These are phyloP conservation scores for Drosophila kokeensis DNA, from an alignment of 2,888 invertebrate species.

Conservation along the genomic window DNA sequence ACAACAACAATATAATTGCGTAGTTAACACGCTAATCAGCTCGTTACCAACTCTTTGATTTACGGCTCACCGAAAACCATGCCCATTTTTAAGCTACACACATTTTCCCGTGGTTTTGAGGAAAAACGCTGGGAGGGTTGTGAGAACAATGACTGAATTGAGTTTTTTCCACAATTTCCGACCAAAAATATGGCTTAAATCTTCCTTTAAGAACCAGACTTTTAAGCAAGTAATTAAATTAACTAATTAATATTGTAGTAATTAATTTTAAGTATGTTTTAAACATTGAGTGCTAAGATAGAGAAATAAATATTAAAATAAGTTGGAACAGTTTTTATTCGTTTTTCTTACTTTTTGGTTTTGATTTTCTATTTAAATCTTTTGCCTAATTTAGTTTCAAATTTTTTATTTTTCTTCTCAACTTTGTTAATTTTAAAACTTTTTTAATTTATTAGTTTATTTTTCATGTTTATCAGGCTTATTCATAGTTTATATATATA, in stretches of 20 bases:
- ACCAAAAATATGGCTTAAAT: not conserved
- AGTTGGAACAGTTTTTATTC: not conserved
- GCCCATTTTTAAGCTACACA: conserved; percentile 23
- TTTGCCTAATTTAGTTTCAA: too few relatives aligned
- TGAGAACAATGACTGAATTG: not conserved
- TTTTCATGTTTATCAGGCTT: too few relatives aligned
- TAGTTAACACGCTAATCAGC: conserved; percentile 68
- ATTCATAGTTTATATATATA: too few relatives aligned
- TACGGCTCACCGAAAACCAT: conserved; percentile 12
- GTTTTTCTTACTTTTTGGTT: not conserved
- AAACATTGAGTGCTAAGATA: not conserved
- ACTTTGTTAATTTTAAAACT: too few relatives aligned
- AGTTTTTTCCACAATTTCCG: not conserved
- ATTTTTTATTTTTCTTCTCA: not conserved
- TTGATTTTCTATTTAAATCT: not conserved
- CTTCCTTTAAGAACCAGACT: not conserved
- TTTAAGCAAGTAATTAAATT: not conserved
- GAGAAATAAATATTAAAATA: not conserved
- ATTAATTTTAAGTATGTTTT: too few relatives aligned
- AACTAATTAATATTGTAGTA: not conserved
- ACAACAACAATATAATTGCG: conserved; percentile 40
- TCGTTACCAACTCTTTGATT: conserved; percentile 62
- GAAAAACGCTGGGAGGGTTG: conserved; percentile 23
- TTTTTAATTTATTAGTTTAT: too few relatives aligned
- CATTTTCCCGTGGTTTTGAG: conserved; percentile 22